Percentiles rank a stretch among this genome's conserved stretches.
Evolutionary conservation across 2,113 vertebrate genomes (phyloP).

Genomic region (Lampris incognitus): DNA sequence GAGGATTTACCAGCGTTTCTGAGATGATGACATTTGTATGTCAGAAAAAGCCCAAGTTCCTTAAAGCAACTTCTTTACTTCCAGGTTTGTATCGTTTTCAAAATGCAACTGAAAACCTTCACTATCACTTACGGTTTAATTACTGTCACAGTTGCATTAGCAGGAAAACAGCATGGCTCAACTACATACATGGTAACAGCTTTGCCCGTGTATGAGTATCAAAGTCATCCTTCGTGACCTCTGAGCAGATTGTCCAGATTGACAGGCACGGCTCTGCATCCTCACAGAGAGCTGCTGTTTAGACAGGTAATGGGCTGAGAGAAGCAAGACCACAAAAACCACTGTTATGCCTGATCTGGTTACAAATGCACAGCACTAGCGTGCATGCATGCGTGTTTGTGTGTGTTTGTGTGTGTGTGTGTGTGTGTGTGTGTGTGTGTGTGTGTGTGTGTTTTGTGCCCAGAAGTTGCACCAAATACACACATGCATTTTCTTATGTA

Average conservation of each 20-base stretch:
- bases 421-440: neutral
- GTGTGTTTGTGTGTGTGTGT: slow-evolving; percentile 5
- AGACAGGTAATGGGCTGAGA: slow-evolving; percentile 72
- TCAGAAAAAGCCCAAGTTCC: too few species aligned
- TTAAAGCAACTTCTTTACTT: too few species aligned
- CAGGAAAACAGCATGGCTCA: too few species aligned
- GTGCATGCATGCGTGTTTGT: slow-evolving; percentile 22
- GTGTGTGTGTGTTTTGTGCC: neutral
- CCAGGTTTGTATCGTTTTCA: too few species aligned
- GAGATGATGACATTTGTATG: too few species aligned
- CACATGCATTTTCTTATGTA: neutral
- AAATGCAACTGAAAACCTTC: too few species aligned
- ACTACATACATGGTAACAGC: neutral
- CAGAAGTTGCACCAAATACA: neutral
- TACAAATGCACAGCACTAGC: slow-evolving; percentile 32
- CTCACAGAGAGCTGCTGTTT: slow-evolving; percentile 60
- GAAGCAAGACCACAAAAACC: slow-evolving; percentile 63
- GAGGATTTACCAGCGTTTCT: too few species aligned
- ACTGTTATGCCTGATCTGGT: slow-evolving; percentile 57
- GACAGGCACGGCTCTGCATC: slow-evolving; percentile 39
- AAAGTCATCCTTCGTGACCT: neutral
- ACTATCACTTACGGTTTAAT: too few species aligned
- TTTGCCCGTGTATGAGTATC: neutral
- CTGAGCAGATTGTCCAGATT: slow-evolving; percentile 22
- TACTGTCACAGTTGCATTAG: too few species aligned